A percentile compares a stretch with the other conserved stretches of the same genome.
Conservation (phyloP, 2,797 vertebrate genomes). For the Loris lydekkerianus region DNA sequence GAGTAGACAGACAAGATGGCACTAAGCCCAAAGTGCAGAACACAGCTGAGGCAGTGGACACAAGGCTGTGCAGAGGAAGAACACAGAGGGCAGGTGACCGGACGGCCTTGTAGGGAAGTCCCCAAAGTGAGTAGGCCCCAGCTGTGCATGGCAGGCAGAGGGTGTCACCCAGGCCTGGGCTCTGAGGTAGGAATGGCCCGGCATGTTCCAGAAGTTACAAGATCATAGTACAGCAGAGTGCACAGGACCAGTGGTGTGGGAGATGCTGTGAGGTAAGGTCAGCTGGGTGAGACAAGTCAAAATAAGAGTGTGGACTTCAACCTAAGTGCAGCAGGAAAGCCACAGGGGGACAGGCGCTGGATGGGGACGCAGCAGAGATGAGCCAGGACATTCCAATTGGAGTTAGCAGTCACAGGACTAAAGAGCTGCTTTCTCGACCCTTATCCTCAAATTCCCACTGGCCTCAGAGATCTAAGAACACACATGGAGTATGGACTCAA, state of each 20-base stretch:
- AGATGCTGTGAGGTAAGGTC: no score
- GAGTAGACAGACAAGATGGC: neutral
- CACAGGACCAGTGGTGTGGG: fast-evolving
- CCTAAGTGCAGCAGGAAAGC: neutral
- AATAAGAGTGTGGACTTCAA: neutral
- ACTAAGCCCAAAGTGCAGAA: fast-evolving
- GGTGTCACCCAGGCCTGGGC: fast-evolving
- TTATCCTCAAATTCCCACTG: fast-evolving
- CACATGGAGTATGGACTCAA: neutral
- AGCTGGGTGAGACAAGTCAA: fast-evolving
- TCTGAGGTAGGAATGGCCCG: neutral
- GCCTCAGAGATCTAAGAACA: neutral
- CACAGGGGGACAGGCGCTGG: fast-evolving
- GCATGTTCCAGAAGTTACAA: fast-evolving
- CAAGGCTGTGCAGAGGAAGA: neutral
- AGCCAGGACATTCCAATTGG: fast-evolving
- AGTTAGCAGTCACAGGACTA: fast-evolving
- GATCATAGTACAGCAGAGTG: fast-evolving
- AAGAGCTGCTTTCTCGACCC: neutral
- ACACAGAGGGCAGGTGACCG: neutral
- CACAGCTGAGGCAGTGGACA: neutral
- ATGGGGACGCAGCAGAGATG: fast-evolving
- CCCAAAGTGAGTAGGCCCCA: neutral
- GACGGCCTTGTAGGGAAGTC: neutral
- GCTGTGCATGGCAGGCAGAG: neutral